phyloP scores from a whole-genome alignment of 2,113 vertebrate genomes.

The Anguilla japonica region DNA sequence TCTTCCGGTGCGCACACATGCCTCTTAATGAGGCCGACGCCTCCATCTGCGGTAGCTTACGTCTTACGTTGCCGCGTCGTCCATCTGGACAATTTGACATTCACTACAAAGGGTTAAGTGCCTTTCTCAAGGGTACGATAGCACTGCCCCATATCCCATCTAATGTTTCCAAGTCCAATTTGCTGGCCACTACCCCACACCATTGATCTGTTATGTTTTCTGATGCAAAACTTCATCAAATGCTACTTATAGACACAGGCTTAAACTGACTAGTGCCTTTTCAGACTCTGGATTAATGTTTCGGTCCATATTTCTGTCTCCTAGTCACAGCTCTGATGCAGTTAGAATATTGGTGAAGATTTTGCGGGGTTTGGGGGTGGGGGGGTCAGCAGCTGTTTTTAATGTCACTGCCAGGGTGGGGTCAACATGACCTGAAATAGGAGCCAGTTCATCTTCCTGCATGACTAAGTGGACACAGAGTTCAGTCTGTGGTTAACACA shows the following conservation, averaged over 20 bases:
- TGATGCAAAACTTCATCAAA: background rate
- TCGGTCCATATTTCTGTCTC: too few relatives aligned
- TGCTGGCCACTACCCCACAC: background rate
- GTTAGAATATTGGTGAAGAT: too few relatives aligned
- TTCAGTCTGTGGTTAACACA: background rate
- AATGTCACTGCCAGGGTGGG: slow-evolving; percentile 7
- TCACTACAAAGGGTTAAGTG: background rate
- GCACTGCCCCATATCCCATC: background rate
- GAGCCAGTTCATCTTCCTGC: slow-evolving; percentile 15
- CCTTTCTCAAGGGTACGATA: background rate
- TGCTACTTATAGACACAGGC: too few relatives aligned
- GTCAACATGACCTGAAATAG: slow-evolving; percentile 2
- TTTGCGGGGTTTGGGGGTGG: too few relatives aligned
- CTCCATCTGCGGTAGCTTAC: background rate
- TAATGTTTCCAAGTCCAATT: background rate
- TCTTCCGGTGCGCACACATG: background rate
- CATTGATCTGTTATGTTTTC: background rate
- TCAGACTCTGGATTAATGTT: too few relatives aligned
- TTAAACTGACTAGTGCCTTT: too few relatives aligned
- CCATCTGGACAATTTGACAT: background rate
- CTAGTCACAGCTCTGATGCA: too few relatives aligned
- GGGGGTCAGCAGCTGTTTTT: slow-evolving; percentile 23
- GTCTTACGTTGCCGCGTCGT: background rate
- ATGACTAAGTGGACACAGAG: slow-evolving; percentile 16
- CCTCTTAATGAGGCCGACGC: background rate